Conservation (phyloP, 2,113 vertebrate species). For the Scortum barcoo region DNA sequence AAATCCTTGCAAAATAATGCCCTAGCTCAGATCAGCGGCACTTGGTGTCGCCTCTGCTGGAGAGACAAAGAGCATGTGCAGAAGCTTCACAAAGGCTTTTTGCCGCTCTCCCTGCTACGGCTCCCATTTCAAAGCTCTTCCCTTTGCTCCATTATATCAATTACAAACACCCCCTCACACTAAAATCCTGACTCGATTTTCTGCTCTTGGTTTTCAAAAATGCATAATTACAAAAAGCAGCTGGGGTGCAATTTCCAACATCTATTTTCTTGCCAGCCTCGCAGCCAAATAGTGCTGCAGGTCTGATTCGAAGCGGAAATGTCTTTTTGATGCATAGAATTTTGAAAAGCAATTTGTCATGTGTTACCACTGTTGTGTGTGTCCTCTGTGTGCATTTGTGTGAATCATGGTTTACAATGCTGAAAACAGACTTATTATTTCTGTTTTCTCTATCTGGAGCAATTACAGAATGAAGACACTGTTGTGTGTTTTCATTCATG, state of each 20-base stretch:
- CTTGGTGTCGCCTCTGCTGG: constrained; percentile 39
- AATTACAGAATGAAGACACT: constrained; percentile 33
- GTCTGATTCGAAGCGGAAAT: constrained; percentile 32
- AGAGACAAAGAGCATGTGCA: constrained; percentile 57
- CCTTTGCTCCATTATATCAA: constrained; percentile 68
- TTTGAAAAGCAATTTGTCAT: constrained; percentile 30
- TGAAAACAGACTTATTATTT: constrained; percentile 3
- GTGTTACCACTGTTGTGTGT: neutral
- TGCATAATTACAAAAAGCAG: constrained; percentile 64
- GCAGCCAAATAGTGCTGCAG: constrained; percentile 21
- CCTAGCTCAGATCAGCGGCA: constrained; percentile 36
- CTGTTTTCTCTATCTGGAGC: constrained; percentile 8
- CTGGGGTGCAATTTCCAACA: constrained; percentile 39
- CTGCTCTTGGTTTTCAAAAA: constrained; percentile 64
- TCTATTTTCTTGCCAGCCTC: constrained; percentile 36
- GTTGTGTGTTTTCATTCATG: constrained; percentile 23
- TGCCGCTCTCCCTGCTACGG: constrained; percentile 35
- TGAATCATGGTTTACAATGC: constrained; percentile 17
- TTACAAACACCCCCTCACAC: constrained; percentile 73
- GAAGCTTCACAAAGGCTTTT: constrained; percentile 65
- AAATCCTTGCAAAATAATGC: constrained; percentile 63
- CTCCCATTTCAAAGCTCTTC: constrained; percentile 65
- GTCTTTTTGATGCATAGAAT: constrained; percentile 22
- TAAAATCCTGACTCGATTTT: constrained; percentile 61
- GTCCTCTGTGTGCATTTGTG: constrained; percentile 9